A percentile compares a stretch with the other conserved stretches of the same genome.
These are phyloP conservation scores for Leptopterna dolabrata DNA, from an alignment of 2,888 invertebrate species.

Conservation along the genomic window DNA sequence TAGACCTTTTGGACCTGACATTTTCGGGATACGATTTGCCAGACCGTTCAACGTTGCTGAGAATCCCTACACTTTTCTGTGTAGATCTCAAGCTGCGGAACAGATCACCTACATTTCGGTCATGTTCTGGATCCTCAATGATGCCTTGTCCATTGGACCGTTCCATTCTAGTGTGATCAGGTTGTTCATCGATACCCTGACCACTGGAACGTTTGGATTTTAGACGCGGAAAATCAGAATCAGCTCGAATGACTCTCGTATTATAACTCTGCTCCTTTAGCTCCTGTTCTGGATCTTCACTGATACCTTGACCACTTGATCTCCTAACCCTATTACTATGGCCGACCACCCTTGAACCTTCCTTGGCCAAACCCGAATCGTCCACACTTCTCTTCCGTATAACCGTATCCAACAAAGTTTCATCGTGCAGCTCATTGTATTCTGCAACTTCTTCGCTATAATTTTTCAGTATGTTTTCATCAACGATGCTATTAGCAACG, in stretches of 20 bases:
- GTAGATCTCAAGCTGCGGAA: too few species aligned
- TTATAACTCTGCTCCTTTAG: not conserved
- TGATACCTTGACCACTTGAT: conserved; percentile 30
- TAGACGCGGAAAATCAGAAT: too few species aligned
- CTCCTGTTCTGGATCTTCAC: conserved; percentile 19
- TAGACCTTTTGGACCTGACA: not conserved
- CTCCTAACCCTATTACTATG: not conserved
- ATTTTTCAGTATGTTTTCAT: not conserved
- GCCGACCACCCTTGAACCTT: not conserved
- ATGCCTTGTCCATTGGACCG: conserved; percentile 37
- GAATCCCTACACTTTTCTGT: too few species aligned
- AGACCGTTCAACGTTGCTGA: too few species aligned
- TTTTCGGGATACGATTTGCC: not conserved
- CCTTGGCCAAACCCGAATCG: too few species aligned
- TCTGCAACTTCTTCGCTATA: conserved; percentile 14
- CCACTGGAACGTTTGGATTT: conserved; percentile 12
- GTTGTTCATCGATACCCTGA: conserved; percentile 14
- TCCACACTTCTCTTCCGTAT: not conserved
- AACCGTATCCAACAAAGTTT: not conserved
- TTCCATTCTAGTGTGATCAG: not conserved
- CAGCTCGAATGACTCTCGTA: not conserved
- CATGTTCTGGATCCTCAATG: conserved; percentile 28
- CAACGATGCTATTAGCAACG: not conserved
- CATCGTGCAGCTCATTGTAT: conserved; percentile 8
- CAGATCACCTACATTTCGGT: not conserved